Percentiles rank a stretch among this genome's conserved stretches.
phyloP scores from a whole-genome alignment of 2,888 invertebrate species.

The Cremastinae sp. region DNA sequence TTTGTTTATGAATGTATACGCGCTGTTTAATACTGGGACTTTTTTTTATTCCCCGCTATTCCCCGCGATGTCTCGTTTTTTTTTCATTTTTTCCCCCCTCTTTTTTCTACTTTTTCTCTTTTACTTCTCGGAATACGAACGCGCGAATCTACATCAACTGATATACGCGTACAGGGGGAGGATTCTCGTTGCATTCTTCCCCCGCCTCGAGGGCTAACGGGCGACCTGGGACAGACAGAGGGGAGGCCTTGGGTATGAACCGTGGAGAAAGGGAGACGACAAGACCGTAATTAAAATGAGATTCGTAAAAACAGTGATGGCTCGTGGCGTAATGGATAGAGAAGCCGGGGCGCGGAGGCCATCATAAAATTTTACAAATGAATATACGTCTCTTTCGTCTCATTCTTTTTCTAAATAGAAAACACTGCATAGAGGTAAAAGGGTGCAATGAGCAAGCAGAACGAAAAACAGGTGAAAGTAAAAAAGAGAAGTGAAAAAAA shows the following conservation, averaged over 20 bases:
- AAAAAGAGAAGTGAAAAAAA: not conserved
- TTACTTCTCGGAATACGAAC: not conserved
- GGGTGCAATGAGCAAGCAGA: conserved; percentile 10
- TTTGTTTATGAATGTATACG: conserved; percentile 31
- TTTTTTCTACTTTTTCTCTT: not conserved
- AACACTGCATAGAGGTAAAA: conserved; percentile 37
- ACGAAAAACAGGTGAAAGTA: not conserved
- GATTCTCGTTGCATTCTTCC: conserved; percentile 39
- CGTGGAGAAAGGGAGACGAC: conserved; percentile 21
- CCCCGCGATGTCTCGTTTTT: not conserved
- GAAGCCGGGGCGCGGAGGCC: conserved; percentile 64
- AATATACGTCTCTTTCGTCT: conserved; percentile 69
- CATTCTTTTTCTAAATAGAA: conserved; percentile 23
- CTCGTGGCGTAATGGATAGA: conserved; percentile 66
- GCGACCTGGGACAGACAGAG: conserved; percentile 46
- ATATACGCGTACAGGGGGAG: conserved; percentile 26
- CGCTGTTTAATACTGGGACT: conserved; percentile 34
- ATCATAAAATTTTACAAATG: conserved; percentile 78
- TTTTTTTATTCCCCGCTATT: conserved; percentile 1
- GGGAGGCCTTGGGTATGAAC: conserved; percentile 14
- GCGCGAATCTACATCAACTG: conserved; percentile 30
- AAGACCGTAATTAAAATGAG: conserved; percentile 72
- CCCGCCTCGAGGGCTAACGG: conserved; percentile 50
- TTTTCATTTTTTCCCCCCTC: conserved; percentile 9
- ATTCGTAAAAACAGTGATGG: conserved; percentile 67